Conservation (phyloP, 2,888 invertebrate species). For the Lathronympha strigana region DNA sequence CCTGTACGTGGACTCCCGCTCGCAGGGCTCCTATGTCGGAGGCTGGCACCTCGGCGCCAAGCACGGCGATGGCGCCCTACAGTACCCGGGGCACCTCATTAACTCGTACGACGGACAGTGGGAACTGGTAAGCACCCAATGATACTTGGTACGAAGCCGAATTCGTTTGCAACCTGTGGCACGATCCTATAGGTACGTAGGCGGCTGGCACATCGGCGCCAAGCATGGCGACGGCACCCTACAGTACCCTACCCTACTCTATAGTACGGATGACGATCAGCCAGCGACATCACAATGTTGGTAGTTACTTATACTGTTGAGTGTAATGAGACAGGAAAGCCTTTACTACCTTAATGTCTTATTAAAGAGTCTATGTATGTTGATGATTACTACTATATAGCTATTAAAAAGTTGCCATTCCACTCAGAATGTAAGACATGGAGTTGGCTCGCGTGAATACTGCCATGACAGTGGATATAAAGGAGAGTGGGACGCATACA, state of each 20-base stretch:
- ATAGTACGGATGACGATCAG: no score
- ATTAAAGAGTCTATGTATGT: no score
- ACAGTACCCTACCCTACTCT: no score
- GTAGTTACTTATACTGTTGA: no score
- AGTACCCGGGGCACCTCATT: slow-evolving; percentile 60
- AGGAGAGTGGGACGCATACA: slow-evolving; percentile 81
- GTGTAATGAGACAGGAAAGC: no score
- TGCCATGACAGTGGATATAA: slow-evolving; percentile 74
- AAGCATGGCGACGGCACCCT: no score
- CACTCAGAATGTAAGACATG: slow-evolving; percentile 70
- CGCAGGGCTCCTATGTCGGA: slow-evolving; percentile 69
- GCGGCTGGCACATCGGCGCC: no score
- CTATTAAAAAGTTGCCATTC: not conserved
- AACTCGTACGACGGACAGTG: slow-evolving; percentile 75
- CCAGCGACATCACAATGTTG: no score
- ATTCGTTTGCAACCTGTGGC: no score
- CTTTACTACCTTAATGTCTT: no score
- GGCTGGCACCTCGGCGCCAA: slow-evolving; percentile 80
- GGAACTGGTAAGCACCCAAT: slow-evolving; percentile 63
- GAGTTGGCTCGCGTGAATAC: slow-evolving; percentile 74
- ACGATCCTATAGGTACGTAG: no score
- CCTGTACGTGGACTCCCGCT: slow-evolving; percentile 71
- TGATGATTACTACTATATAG: not conserved
- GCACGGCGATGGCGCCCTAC: slow-evolving; percentile 69
- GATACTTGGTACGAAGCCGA: no score